Evolutionary conservation across 2,888 invertebrate species (phyloP).

Genomic region (Pantelozetes paolii): DNA sequence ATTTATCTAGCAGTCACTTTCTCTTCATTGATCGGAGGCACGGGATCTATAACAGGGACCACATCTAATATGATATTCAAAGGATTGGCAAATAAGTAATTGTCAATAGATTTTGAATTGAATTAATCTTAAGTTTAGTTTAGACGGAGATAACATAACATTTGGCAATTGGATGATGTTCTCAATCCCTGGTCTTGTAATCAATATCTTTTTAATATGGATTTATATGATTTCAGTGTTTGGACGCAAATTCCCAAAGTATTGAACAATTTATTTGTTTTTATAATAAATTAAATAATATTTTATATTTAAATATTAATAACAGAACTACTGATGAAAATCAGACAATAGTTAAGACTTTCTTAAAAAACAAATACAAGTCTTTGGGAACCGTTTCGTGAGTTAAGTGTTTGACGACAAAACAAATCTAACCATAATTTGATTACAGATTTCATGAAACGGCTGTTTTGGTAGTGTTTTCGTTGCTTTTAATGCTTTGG

Average conservation of each 20-base stretch:
- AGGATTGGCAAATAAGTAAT: slow-evolving; percentile 61
- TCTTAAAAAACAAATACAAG: slow-evolving; percentile 42
- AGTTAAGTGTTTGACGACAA: slow-evolving; percentile 13
- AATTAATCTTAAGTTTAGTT: slow-evolving; percentile 23
- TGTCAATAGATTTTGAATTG: slow-evolving; percentile 46
- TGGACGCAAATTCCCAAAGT: slow-evolving; percentile 25
- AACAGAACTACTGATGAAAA: slow-evolving; percentile 28
- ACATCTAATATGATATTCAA: slow-evolving; percentile 54
- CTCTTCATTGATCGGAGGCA: slow-evolving; percentile 51
- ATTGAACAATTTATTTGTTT: neutral
- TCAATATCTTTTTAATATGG: slow-evolving; percentile 72
- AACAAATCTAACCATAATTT: neutral
- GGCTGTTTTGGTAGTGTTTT: slow-evolving; percentile 10
- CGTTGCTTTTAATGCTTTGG: neutral
- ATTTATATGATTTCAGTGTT: slow-evolving; percentile 63
- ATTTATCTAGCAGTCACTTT: slow-evolving; percentile 45
- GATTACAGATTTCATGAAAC: slow-evolving; percentile 10
- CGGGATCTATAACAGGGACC: slow-evolving; percentile 54
- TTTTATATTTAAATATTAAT: neutral
- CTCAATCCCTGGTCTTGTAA: slow-evolving; percentile 74
- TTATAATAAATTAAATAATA: neutral
- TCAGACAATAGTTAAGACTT: slow-evolving; percentile 23
- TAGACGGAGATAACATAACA: slow-evolving; percentile 60
- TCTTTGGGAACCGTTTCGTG: slow-evolving; percentile 42
- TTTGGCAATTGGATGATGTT: slow-evolving; percentile 83